These are phyloP conservation scores for Trichonephila clavata DNA, from an alignment of 1,140 invertebrate species.

Conservation along the genomic window DNA sequence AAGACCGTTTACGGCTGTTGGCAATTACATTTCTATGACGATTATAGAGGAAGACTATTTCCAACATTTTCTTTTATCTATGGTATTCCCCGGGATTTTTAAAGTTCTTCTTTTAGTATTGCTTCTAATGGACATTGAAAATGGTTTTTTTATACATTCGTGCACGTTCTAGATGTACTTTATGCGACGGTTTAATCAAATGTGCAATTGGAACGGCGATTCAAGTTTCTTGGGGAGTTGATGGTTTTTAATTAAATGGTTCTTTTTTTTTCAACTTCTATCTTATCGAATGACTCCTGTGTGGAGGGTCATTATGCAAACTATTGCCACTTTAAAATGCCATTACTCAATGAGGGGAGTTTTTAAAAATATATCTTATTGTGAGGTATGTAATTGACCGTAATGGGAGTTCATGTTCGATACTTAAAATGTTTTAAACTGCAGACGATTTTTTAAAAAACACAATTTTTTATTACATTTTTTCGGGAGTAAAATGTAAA, in stretches of 20 bases:
- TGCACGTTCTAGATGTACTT: background rate
- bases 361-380: no score
- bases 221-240: background rate
- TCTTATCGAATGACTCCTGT: background rate
- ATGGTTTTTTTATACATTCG: background rate
- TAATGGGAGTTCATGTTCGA: no score
- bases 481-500: no score
- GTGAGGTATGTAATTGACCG: no score
- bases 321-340: background rate
- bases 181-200: conserved; percentile 45
- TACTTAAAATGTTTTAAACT: no score
- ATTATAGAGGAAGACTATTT: background rate
- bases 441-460: no score
- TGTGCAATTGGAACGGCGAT: conserved; percentile 42
- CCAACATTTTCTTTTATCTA: background rate
- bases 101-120: background rate
- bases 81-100: background rate
- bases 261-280: no score
- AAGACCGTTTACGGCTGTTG: conserved; percentile 37
- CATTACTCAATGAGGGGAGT: background rate
- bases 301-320: background rate
- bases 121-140: background rate
- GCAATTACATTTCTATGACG: conserved; percentile 34
- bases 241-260: conserved; percentile 22
- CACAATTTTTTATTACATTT: no score